Evolutionary conservation across 30 jellyfish, hydroid and myxozoan genomes (phyloP), one percentile per base, ranked within the genome.

Genomic region (Calvadosia cruxmelitensis): DNA sequence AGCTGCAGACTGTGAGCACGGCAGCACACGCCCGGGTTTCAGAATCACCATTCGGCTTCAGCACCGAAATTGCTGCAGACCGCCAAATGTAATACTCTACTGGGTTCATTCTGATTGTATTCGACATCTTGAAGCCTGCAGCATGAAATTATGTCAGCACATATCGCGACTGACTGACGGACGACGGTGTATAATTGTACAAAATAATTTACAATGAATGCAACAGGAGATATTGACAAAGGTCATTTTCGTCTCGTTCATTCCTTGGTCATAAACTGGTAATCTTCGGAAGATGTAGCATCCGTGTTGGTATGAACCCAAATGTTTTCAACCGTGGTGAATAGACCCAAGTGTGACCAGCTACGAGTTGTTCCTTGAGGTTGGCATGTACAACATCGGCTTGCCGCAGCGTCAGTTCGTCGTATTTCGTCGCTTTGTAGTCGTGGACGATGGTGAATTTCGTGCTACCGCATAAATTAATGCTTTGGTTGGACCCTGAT

Each of bases 331-430:
- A 32, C 50, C 70, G 69, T 12, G 85, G 89, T 48, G 93, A 79
- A 36, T 78, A 76, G 52, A 81, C 96, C 96, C 96, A 78, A 29
- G 72, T 34, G 85, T 85, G 79, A 12, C 75, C 80, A 36, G 89
- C 85, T 3, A 61, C 72, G 29, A 30, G 34, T 27, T 78, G 93
- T 15, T 68, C 76, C 23, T 70, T 74, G 3, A 71, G 34, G 49
- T 75, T 67, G 31, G 73, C 82, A 71, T 72, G 67, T 20, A 85
- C 75, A 36, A 63, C 69, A 50, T 85, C 96, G 0, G 57, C 20
- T 20, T 10, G 15, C 10, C 20, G 20, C 10, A 42, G 15, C 15
- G 57, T 42, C 20, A 42, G 20, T 42, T 42, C 57, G 57, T 42
- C 57, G 20, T 42, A 42, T 20, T 42, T 42, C 20, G 57, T 20